Evolutionary conservation across 1,140 invertebrate genomes (phyloP).

Genomic region (Oppia nitens): DNA sequence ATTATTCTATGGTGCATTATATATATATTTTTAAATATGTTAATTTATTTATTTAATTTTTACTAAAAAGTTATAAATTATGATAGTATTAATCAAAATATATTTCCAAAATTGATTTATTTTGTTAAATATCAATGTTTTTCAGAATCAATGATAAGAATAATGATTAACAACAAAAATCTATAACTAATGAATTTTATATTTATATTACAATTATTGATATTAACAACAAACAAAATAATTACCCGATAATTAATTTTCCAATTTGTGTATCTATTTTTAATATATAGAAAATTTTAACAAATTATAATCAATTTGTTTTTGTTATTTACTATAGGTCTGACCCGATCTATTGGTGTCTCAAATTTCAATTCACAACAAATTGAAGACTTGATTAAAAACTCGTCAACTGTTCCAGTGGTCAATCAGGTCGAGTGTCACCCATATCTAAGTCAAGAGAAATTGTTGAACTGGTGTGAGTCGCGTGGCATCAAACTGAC

Average conservation of each 20-base stretch:
- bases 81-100: not conserved
- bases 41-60: not conserved
- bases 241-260: conserved; percentile 58
- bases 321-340: conserved; percentile 31
- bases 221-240: conserved; percentile 84
- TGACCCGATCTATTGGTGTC: conserved; percentile 58
- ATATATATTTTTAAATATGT: not conserved
- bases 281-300: too few relatives aligned
- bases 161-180: too few relatives aligned
- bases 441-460: conserved; percentile 32
- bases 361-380: conserved; percentile 80
- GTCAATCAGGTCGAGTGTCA: conserved; percentile 46
- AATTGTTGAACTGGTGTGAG: conserved; percentile 30
- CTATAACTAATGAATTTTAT: not conserved
- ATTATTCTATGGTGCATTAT: not conserved
- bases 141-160: too few relatives aligned
- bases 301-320: not conserved
- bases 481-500: conserved; percentile 27
- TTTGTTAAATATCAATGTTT: too few relatives aligned
- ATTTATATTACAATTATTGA: conserved; percentile 31
- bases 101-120: not conserved
- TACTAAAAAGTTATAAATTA: not conserved
- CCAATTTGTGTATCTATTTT: too few relatives aligned
- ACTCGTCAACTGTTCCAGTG: conserved; percentile 51
- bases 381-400: conserved; percentile 48